Evolutionary conservation across 2,113 vertebrate species (phyloP), one percentile per base, ranked within the genome.

Genomic region (Oophaga pumilio): DNA sequence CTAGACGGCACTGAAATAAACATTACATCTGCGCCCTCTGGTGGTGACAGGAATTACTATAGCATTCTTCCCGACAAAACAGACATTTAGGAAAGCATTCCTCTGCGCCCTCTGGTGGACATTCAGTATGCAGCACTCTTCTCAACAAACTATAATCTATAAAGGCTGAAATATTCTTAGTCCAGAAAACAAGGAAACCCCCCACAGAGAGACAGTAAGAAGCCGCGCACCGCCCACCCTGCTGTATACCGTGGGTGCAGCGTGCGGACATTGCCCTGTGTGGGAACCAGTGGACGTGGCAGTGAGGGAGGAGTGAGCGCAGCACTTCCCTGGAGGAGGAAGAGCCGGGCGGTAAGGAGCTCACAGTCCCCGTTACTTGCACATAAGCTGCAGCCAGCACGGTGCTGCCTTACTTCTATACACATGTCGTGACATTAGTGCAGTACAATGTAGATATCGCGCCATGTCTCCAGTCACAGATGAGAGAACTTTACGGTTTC

Each of bases 281-380:
- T 74, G 8, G 22, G 59, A 22, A 7, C 14, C 57, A 43, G 84
- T 78, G 33, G 77, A 85, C 84, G 84, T 85, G 84, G 84, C 84
- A 85, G 7, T 74, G 24, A 85, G 71, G 84, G 84, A 60, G 84
- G 84, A 77, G 60, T 17, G 26, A 62, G 50, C 1, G 3, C 17
- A 78, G 53, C 8, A 64, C 57, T 64, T 85, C 73, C 28, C 33
- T 85, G 74, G 56, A 66, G 73, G 57, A 85, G 84, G 84, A 76
- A 56, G 68, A 77, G 84, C 57, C 8, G 56, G 8, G 71, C 56
- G 57, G 71, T 78, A 85, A 85, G 84, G 43, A 62, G 33, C 10
- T 53, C 8, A 17, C 50, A 22, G 10, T 24, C 60, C 26, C 49
- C 52, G 62, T 53, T 66, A 85, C 15, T 43, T 66, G 62, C 57